Conservation (phyloP, 2,113 vertebrate genomes). For the Labrus mixtus region DNA sequence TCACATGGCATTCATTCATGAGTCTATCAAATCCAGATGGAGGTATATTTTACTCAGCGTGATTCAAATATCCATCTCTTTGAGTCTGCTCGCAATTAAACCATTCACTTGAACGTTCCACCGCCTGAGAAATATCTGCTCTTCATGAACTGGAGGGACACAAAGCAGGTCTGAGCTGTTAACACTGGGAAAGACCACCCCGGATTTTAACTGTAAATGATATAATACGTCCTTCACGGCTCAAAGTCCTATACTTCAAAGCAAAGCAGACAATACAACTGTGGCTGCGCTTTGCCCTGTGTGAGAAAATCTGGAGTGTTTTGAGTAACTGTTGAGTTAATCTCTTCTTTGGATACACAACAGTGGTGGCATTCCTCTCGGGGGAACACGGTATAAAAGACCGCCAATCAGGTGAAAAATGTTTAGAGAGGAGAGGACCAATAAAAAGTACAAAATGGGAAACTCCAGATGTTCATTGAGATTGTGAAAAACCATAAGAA, state of each 20-base stretch:
- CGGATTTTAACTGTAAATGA: constrained; percentile 71
- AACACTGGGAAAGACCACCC: constrained; percentile 78
- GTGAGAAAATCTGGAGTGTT: constrained; percentile 77
- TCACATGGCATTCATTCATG: constrained; percentile 75
- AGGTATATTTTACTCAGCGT: constrained; percentile 74
- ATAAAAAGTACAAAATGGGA: constrained; percentile 59
- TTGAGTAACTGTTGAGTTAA: constrained; percentile 71
- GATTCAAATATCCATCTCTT: constrained; percentile 77
- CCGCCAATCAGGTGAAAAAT: constrained; percentile 58
- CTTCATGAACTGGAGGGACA: constrained; percentile 67
- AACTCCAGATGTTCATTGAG: constrained; percentile 62
- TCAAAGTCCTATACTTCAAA: constrained; percentile 72
- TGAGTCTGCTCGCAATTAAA: constrained; percentile 78
- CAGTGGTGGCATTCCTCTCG: constrained; percentile 60
- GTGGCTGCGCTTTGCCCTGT: constrained; percentile 51
- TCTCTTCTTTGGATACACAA: constrained; percentile 80
- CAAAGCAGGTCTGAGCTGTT: constrained; percentile 70
- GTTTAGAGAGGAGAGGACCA: constrained; percentile 31
- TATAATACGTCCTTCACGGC: constrained; percentile 64
- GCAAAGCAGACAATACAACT: constrained; percentile 50
- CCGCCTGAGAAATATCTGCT: constrained; percentile 68
- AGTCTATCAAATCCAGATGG: constrained; percentile 75
- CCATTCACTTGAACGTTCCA: constrained; percentile 64
- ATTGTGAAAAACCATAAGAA: constrained; percentile 60
- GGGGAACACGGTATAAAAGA: constrained; percentile 32